phyloP scores from a whole-genome alignment of 1,140 invertebrate genomes.

The Xylocopa sonorina region DNA sequence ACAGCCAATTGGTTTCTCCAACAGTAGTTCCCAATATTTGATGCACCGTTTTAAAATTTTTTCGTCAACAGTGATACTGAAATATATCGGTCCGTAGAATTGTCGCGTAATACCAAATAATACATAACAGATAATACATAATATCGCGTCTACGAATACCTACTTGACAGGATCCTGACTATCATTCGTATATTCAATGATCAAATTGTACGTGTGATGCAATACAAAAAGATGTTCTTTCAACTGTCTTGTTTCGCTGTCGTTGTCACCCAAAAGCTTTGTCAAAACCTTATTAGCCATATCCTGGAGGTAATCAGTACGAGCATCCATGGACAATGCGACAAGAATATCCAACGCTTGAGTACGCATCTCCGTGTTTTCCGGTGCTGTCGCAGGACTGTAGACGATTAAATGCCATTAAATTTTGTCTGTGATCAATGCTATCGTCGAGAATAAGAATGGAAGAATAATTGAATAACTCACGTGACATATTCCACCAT shows the following conservation, averaged over 20 bases:
- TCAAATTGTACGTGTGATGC: constrained; percentile 87
- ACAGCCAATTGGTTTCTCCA: constrained; percentile 90
- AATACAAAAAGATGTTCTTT: constrained; percentile 86
- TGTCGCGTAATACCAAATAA: background rate
- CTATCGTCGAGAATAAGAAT: too few relatives aligned
- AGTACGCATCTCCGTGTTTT: constrained; percentile 78
- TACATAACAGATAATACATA: too few relatives aligned
- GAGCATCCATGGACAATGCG: constrained; percentile 88
- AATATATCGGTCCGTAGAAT: constrained; percentile 41
- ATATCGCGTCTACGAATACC: too few relatives aligned
- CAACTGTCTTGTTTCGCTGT: constrained; percentile 85
- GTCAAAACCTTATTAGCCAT: constrained; percentile 83
- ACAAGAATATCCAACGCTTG: constrained; percentile 85
- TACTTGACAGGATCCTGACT: constrained; percentile 70
- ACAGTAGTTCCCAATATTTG: constrained; percentile 91
- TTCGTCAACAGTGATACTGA: constrained; percentile 84
- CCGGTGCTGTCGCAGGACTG: constrained; percentile 80
- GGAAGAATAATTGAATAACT: constrained; percentile 66
- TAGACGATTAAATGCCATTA: constrained; percentile 3
- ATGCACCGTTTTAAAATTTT: constrained; percentile 87
- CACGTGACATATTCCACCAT: constrained; percentile 86
- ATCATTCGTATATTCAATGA: constrained; percentile 84
- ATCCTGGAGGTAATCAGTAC: constrained; percentile 88
- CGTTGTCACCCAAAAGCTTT: constrained; percentile 84
- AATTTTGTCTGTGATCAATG: background rate